These are phyloP conservation scores for Ciona savignyi DNA, from an alignment of 23 tunicate species.

Conservation along the genomic window DNA sequence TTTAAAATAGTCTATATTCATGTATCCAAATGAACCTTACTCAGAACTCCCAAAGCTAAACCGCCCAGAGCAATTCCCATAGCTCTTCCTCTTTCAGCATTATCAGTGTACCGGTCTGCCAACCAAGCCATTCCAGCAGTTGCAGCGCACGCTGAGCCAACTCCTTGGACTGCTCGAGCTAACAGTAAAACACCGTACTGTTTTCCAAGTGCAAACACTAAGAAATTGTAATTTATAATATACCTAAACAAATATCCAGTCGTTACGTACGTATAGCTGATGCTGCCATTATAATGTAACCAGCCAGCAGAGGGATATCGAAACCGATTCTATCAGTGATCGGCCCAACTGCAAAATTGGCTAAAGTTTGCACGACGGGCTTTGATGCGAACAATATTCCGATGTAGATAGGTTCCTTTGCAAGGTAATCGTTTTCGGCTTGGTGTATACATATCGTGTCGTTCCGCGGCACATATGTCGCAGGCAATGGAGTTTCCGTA, in stretches of 20 bases:
- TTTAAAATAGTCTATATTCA: too few relatives aligned
- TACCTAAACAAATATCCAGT: background rate
- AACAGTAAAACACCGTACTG: conserved; percentile 31
- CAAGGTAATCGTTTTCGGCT: conserved; percentile 1
- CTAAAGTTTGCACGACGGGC: conserved; percentile 61
- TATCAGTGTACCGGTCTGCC: conserved; percentile 49
- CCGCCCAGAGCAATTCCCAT: conserved; percentile 85
- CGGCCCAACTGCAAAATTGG: conserved; percentile 76
- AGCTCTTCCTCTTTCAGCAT: conserved; percentile 61
- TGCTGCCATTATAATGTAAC: conserved; percentile 35
- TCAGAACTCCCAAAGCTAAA: conserved; percentile 85
- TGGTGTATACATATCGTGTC: background rate
- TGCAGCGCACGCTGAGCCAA: conserved; percentile 76
- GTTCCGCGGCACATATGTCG: background rate
- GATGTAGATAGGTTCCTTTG: conserved; percentile 50
- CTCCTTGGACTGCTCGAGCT: conserved; percentile 74
- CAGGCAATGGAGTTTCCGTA: background rate
- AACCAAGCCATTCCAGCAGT: conserved; percentile 79
- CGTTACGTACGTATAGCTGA: conserved; percentile 53
- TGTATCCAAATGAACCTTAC: conserved; percentile 36
- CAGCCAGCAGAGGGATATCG: conserved; percentile 73
- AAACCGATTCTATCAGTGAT: conserved; percentile 65
- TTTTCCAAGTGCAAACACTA: conserved; percentile 18
- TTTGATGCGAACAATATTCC: conserved; percentile 85
- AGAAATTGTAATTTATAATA: background rate